Evolutionary conservation across 2,797 vertebrate genomes (phyloP).

Genomic region (Pyrrhura leucotis): DNA sequence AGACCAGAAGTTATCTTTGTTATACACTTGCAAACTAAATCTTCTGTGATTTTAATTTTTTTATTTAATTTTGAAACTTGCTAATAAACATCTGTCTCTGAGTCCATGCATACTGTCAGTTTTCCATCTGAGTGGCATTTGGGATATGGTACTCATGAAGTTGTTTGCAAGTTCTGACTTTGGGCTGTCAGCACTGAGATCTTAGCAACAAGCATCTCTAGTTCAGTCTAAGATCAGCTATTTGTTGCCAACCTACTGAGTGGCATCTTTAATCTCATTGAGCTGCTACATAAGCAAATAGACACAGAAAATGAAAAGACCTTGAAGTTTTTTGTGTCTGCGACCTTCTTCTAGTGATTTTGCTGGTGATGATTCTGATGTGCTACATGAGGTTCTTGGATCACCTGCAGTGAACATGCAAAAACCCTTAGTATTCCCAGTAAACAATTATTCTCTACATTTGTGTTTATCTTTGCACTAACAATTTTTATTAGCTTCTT

Average conservation of each 20-base stretch:
- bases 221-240: neutral
- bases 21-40: neutral
- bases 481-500: neutral
- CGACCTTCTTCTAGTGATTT: neutral
- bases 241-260: neutral
- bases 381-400: neutral
- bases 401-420: fast-evolving
- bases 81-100: neutral
- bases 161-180: neutral
- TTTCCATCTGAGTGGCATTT: neutral
- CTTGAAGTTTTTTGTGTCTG: neutral
- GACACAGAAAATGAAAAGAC: neutral
- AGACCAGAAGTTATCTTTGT: neutral
- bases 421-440: neutral
- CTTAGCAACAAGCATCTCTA: neutral
- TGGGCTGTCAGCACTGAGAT: neutral
- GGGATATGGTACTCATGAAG: neutral
- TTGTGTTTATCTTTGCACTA: neutral
- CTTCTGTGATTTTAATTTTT: neutral
- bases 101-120: neutral
- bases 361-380: neutral
- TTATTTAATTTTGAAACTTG: neutral
- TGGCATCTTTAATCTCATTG: neutral
- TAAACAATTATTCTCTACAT: neutral
- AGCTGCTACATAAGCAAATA: neutral